A percentile compares a stretch with the other conserved stretches of the same genome.
phyloP scores from a whole-genome alignment of 2,797 vertebrate genomes.

The Graptemys geographica region DNA sequence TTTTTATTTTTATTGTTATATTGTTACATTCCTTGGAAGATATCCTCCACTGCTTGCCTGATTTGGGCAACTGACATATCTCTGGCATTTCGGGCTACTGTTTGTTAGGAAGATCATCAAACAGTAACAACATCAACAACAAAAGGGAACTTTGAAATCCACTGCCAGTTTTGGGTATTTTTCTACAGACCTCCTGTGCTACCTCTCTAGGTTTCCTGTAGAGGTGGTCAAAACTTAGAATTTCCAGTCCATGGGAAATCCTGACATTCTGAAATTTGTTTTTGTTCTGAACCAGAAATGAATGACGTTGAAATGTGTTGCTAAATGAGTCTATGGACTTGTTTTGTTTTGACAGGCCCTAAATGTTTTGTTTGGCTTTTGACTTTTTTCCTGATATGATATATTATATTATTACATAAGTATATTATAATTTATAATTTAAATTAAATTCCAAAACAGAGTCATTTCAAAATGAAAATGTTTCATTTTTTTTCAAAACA shows the following conservation, averaged over 20 bases:
- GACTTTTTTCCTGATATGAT: not conserved
- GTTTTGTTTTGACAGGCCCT: too few species aligned
- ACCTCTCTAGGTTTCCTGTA: not conserved
- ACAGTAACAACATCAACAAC: not conserved
- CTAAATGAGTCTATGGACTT: too few species aligned
- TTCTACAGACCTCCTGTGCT: not conserved
- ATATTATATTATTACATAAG: too few species aligned
- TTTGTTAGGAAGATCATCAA: not conserved
- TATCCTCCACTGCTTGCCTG: not conserved
- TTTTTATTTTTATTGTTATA: not conserved
- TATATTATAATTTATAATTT: not conserved
- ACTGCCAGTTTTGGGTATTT: not conserved
- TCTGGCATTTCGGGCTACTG: not conserved
- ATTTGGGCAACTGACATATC: not conserved
- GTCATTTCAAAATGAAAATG: not conserved
- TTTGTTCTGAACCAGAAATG: not conserved
- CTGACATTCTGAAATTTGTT: not conserved
- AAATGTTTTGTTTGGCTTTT: not conserved
- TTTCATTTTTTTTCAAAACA: not conserved
- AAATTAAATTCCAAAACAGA: too few species aligned
- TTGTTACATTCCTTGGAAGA: accelerated
- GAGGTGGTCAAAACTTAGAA: not conserved
- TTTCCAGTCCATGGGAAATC: not conserved
- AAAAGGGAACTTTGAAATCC: not conserved
- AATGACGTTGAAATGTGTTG: too few species aligned